Conservation (phyloP, 35 echinoderm and acorn worm genomes). For the Chiridota heheva region DNA sequence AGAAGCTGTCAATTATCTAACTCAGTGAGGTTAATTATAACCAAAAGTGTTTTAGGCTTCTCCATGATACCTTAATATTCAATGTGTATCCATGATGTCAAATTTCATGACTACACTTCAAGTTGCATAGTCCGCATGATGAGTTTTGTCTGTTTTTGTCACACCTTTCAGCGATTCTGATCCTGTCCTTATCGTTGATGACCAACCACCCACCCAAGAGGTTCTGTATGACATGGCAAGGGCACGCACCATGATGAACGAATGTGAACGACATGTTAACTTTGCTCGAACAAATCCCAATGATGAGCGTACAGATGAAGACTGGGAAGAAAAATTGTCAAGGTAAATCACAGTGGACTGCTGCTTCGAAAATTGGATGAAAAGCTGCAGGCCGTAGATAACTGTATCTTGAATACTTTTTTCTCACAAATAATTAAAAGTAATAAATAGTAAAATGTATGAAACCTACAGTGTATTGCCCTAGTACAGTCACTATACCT, state of each 20-base stretch:
- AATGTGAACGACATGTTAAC: conserved; percentile 92
- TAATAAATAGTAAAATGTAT: no score
- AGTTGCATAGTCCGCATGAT: not conserved
- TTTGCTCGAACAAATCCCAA: conserved; percentile 74
- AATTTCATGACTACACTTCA: not conserved
- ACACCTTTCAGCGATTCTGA: not conserved
- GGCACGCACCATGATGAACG: conserved; percentile 94
- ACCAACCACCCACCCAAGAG: conserved; percentile 3
- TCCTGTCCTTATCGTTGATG: not conserved
- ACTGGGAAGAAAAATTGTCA: conserved; percentile 96
- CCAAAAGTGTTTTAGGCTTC: not conserved
- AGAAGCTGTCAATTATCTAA: no score
- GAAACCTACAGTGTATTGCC: no score
- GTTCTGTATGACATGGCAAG: conserved; percentile 70
- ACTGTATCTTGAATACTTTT: not conserved
- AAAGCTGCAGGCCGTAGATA: not conserved
- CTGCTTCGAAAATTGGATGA: not conserved
- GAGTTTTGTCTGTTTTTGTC: not conserved
- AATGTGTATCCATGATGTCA: not conserved
- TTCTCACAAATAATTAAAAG: no score
- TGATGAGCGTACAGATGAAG: conserved; percentile 72
- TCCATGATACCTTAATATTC: not conserved
- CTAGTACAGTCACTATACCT: no score
- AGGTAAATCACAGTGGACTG: conserved; percentile 27
- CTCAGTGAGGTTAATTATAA: not conserved